Conservation (phyloP, 2,888 invertebrate species). For the Horisme vitalbata region DNA sequence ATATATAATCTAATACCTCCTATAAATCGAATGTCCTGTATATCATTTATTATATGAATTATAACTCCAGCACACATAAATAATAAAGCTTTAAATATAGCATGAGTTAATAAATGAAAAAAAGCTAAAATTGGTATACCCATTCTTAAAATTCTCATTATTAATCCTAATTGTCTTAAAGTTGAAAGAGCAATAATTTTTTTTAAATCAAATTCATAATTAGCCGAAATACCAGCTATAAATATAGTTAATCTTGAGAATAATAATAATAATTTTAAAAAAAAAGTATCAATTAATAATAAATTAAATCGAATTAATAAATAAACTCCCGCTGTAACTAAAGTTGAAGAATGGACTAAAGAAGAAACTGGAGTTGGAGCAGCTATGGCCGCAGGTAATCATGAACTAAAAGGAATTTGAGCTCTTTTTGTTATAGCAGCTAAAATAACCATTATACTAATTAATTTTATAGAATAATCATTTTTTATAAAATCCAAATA, state of each 20-base stretch:
- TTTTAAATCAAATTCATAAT: slow-evolving; percentile 87
- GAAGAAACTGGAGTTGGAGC: slow-evolving; percentile 91
- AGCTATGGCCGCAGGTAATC: slow-evolving; percentile 89
- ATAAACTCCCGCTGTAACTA: slow-evolving; percentile 90
- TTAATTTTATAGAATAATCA: slow-evolving; percentile 66
- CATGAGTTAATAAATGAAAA: slow-evolving; percentile 89
- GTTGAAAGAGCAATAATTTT: slow-evolving; percentile 91
- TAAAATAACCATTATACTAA: slow-evolving; percentile 70
- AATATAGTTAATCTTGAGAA: slow-evolving; percentile 83
- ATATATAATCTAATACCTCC: slow-evolving; percentile 72
- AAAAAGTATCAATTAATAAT: slow-evolving; percentile 63
- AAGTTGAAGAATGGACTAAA: slow-evolving; percentile 89
- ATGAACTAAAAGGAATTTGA: slow-evolving; percentile 91
- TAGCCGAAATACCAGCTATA: slow-evolving; percentile 83
- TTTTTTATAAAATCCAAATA: slow-evolving; percentile 75
- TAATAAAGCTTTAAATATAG: slow-evolving; percentile 89
- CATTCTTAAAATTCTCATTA: slow-evolving; percentile 85
- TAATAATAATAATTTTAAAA: slow-evolving; percentile 78
- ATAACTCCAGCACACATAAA: slow-evolving; percentile 88
- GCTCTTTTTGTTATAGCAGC: slow-evolving; percentile 90
- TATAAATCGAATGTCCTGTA: slow-evolving; percentile 87
- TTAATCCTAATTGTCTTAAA: slow-evolving; percentile 88
- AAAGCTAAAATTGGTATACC: slow-evolving; percentile 82
- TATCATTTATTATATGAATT: slow-evolving; percentile 85
- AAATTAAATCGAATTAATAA: slow-evolving; percentile 87